Evolutionary conservation across 2,113 vertebrate species (phyloP).

Genomic region (Dryoscopus gambensis): DNA sequence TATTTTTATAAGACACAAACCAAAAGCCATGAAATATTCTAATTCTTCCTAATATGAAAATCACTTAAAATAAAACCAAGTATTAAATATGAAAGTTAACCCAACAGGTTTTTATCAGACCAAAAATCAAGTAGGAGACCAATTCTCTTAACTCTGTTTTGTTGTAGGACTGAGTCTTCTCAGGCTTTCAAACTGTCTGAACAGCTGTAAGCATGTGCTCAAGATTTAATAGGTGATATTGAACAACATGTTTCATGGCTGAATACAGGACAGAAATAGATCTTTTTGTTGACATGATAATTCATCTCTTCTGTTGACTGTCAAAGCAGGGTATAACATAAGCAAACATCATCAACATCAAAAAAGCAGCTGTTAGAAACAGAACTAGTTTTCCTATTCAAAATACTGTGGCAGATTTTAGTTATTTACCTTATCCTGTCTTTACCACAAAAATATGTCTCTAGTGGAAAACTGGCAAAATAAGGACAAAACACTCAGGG

Average conservation of each 20-base stretch:
- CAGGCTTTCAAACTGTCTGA: not conserved
- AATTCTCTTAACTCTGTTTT: not conserved
- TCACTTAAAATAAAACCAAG: not conserved
- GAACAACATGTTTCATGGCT: not conserved
- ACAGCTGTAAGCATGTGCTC: not conserved
- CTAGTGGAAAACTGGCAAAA: not conserved
- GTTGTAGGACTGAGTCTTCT: not conserved
- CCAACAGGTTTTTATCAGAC: not conserved
- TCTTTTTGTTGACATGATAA: not conserved
- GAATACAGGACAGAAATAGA: not conserved
- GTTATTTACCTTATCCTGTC: not conserved
- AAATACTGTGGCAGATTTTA: not conserved
- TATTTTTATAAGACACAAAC: not conserved
- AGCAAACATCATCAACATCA: not conserved
- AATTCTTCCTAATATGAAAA: not conserved
- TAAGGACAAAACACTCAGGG: not conserved
- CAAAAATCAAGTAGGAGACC: not conserved
- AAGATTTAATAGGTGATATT: not conserved
- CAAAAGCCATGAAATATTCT: not conserved
- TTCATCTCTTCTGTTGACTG: not conserved
- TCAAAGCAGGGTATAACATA: not conserved
- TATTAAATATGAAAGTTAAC: not conserved
- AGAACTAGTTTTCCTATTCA: not conserved
- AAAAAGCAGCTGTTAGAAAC: not conserved
- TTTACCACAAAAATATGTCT: not conserved